Percentiles rank a stretch among this genome's conserved stretches.
phyloP scores from a whole-genome alignment of 2,888 invertebrate species.

The Lycocerus yunnanus region DNA sequence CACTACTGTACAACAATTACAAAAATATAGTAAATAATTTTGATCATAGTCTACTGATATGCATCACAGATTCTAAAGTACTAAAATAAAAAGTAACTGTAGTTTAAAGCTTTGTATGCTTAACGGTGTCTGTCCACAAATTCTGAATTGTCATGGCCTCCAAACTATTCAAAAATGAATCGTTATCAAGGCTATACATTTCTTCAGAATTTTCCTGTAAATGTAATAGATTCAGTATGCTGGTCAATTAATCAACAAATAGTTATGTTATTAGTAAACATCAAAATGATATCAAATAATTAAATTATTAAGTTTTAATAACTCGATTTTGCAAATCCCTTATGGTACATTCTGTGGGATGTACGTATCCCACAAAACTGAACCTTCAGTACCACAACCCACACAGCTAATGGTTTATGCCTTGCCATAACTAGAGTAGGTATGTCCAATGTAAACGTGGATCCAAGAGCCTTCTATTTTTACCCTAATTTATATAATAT shows the following conservation, averaged over 20 bases:
- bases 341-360: too few species aligned
- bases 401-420: too few species aligned
- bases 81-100: constrained; percentile 37
- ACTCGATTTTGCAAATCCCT: too few species aligned
- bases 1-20: constrained; percentile 29
- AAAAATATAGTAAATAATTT: constrained; percentile 31
- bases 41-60: constrained; percentile 46
- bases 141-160: constrained; percentile 95
- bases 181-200: constrained; percentile 93
- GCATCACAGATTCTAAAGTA: constrained; percentile 56
- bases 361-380: too few species aligned
- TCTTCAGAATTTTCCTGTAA: constrained; percentile 90
- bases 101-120: constrained; percentile 82
- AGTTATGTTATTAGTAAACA: background rate
- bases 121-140: constrained; percentile 91
- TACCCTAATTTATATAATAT: too few species aligned
- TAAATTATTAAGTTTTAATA: too few species aligned
- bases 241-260: background rate
- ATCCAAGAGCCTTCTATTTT: too few species aligned
- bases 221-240: constrained; percentile 29
- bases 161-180: constrained; percentile 89
- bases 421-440: too few species aligned
- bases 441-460: too few species aligned
- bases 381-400: too few species aligned
- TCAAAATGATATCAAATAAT: too few species aligned